A percentile compares a stretch with the other conserved stretches of the same genome.
Conservation (phyloP, 2,888 invertebrate species). For the Argyra leucocephala region DNA sequence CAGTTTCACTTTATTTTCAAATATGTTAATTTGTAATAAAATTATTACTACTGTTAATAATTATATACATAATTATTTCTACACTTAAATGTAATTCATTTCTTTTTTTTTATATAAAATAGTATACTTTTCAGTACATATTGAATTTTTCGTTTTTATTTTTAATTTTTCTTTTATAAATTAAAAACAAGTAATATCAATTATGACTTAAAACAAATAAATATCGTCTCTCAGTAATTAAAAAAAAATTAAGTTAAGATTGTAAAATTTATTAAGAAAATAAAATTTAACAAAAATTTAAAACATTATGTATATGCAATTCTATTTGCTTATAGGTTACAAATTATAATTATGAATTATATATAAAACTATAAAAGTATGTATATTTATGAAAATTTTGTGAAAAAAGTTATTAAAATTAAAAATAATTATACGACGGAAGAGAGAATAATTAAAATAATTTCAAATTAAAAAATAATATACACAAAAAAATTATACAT, state of each 20-base stretch:
- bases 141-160: no score
- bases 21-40: no score
- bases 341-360: neutral
- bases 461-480: slow-evolving; percentile 17
- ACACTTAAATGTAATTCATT: no score
- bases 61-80: no score
- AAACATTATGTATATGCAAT: neutral
- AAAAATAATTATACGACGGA: slow-evolving; percentile 9
- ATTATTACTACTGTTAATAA: no score
- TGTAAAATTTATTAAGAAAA: slow-evolving; percentile 8
- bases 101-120: no score
- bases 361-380: slow-evolving; percentile 17
- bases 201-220: no score
- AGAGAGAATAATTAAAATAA: slow-evolving; percentile 11
- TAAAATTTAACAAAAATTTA: neutral
- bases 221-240: neutral
- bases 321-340: slow-evolving; percentile 1
- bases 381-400: slow-evolving; percentile 20
- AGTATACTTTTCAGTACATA: no score
- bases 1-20: no score
- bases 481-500: slow-evolving; percentile 18
- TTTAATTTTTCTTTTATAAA: no score
- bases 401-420: slow-evolving; percentile 18
- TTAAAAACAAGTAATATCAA: no score
- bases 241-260: neutral